Conservation (phyloP, 2,797 vertebrate species). For the Psittacula derbiana region DNA sequence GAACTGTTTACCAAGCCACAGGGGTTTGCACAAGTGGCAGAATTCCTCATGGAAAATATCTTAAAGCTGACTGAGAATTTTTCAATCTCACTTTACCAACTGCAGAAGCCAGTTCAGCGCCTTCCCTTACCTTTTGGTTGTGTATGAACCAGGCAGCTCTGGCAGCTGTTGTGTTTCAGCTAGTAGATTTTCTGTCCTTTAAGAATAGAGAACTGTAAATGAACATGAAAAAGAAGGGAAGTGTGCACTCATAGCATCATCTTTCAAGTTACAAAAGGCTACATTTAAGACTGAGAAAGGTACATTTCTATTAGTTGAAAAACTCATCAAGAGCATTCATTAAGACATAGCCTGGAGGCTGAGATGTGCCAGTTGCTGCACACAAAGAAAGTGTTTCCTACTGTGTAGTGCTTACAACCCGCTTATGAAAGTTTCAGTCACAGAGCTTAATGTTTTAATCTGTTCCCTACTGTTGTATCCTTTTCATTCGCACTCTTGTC, state of each 20-base stretch:
- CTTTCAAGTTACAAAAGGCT: neutral
- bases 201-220: neutral
- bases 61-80: neutral
- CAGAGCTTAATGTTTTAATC: neutral
- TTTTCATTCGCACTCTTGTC: neutral
- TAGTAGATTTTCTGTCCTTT: neutral
- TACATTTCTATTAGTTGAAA: neutral
- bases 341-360: neutral
- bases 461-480: neutral
- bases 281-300: neutral
- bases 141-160: neutral
- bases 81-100: neutral
- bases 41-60: neutral
- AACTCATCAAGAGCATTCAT: neutral
- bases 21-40: neutral
- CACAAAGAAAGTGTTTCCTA: neutral
- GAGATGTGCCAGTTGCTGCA: neutral
- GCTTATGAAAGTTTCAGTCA: neutral
- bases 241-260: neutral
- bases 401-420: neutral
- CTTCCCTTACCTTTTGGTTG: neutral
- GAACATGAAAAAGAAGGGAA: neutral
- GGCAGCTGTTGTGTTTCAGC: neutral
- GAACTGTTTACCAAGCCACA: neutral
- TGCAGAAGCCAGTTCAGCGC: neutral